Base-by-base conservation (phyloP, 2,113 vertebrate genomes). In the Hymenochirus boettgeri region DNA sequence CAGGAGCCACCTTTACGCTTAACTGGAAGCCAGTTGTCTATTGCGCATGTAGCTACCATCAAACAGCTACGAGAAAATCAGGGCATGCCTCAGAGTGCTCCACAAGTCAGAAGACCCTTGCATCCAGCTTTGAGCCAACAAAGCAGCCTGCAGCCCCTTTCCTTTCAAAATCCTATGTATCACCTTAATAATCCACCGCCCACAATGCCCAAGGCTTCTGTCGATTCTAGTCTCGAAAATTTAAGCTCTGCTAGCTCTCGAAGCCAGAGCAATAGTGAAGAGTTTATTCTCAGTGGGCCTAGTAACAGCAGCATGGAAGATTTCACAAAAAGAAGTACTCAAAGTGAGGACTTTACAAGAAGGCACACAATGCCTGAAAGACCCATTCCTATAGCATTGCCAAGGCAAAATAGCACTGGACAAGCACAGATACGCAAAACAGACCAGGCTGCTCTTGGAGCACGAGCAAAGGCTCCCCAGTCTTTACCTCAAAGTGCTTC, bases 141-240 rank as follows among this genome's bases (percentile, higher is more conserved):
- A 67, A 89, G 88, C 75, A 86, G 82, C 77, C 87, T 95, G 47
- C 94, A 92, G 77, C 92, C 96, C 5, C 85, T 99, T 11, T 95
- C 89, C 0, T 99, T 98, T 85, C 94, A 97, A 74, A 99, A 99
- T 76, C 96, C 96, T 0, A 93, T 98, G 3, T 98, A 99, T 76
- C 93, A 97, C 47, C 92, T 98, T 47, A 94, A 82, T 75, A 92
- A 93, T 78, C 87, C 87, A 0, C 74, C 75, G 24, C 79, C 77
- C 0, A 22, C 80, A 0, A 64, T 53, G 75, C 81, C 83, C 12
- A 89, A 88, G 73, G 83, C 85, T 58, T 86, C 86, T 0, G 79
- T 86, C 65, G 90, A 94, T 82, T 97, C 94, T 66, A 95, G 94
- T 86, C 86, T 93, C 0, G 96, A 96, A 79, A 94, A 96, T 82